A percentile compares a stretch with the other conserved stretches of the same genome.
These are phyloP conservation scores for Campylorhamphus procurvoides DNA, from an alignment of 2,113 vertebrate species.

Conservation along the genomic window DNA sequence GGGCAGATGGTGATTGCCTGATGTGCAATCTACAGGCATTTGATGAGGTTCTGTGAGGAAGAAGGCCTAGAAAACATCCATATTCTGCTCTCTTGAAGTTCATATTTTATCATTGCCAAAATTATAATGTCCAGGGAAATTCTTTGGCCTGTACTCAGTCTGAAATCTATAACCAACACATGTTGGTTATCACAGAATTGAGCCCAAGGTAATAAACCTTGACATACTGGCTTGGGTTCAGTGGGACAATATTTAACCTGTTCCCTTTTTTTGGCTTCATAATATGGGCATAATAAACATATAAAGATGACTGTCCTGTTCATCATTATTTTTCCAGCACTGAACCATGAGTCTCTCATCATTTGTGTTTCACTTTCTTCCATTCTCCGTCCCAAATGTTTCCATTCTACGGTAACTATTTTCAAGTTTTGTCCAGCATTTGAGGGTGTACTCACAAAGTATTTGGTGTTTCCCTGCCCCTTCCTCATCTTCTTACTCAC, in stretches of 20 bases:
- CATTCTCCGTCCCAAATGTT: constrained; percentile 23
- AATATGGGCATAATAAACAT: background rate
- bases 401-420: background rate
- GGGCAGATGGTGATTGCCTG: background rate
- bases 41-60: background rate
- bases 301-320: background rate
- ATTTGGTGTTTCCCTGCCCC: constrained; percentile 30
- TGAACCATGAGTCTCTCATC: background rate
- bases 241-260: background rate
- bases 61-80: background rate
- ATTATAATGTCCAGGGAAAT: background rate
- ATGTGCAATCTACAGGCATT: background rate
- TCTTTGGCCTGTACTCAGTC: background rate
- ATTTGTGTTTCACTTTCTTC: constrained; percentile 27
- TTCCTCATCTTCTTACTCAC: constrained; percentile 28
- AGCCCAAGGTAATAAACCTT: background rate
- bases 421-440: background rate
- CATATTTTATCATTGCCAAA: background rate
- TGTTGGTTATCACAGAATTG: background rate
- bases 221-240: background rate
- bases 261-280: background rate
- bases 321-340: constrained; percentile 13
- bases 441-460: background rate
- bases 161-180: background rate
- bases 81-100: background rate